Evolutionary conservation across 2,888 invertebrate species (phyloP), one percentile per base, ranked within the genome.

Genomic region (Synanthedon vespiformis): DNA sequence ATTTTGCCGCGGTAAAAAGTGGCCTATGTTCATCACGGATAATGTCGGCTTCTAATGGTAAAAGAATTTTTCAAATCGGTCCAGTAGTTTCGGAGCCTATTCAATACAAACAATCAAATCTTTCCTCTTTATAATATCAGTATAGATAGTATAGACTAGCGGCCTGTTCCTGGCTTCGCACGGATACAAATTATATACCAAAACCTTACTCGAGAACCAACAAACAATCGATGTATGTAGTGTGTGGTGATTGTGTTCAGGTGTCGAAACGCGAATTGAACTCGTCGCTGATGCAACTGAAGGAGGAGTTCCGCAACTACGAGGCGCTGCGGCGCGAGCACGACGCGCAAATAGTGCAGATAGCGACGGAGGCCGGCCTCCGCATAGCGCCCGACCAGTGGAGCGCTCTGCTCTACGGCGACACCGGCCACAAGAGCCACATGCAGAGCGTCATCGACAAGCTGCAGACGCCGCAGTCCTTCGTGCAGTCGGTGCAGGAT

Each of bases 341-440:
- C 74, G 99, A 99, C 80, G 95, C 98, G 10, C 99, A 99, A 79
- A 98, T 99, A 62, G 98, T 99, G 4, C 97, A 98, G 82, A 99
- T 99, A 57, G 99, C 99, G 0, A 95, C 96, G 0, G 99, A 99
- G 80, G 97, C 98, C 1, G 99, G 99, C 0, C 88, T 99, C 22
- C 89, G 98, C 55, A 99, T 99, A 57, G 97, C 98, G 0, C 98
- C 99, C 0, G 99, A 99, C 74, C 98, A 99, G 74, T 99, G 99
- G 99, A 97, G 97, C 2, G 95, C 98, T 0, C 80, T 99, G 50
- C 84, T 99, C 0, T 99, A 99, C 72, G 99, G 99, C 0, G 99
- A 99, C 74, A 93, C 95, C 0, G 91, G 92, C 4, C 98, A 98
- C 73, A 98, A 98, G 72, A 96, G 97, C 8, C 97, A 99, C 74